These are phyloP conservation scores for Synodontis membranacea DNA, from an alignment of 2,113 vertebrate genomes.

Conservation along the genomic window DNA sequence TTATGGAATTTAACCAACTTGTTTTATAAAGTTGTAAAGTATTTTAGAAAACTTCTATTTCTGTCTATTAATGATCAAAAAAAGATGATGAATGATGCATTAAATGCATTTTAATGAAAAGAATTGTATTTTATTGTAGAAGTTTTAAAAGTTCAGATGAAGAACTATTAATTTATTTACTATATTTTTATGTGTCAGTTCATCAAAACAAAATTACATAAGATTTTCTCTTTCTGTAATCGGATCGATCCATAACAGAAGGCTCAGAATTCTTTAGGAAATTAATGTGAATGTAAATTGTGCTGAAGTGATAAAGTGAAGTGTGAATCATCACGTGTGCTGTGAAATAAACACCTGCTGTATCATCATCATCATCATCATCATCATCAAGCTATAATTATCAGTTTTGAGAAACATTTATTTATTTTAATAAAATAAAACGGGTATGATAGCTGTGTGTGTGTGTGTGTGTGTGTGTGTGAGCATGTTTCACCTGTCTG, in stretches of 20 bases:
- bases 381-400: background rate
- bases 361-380: background rate
- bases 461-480: background rate
- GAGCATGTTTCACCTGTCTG: constrained; percentile 25
- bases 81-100: background rate
- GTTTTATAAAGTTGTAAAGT: no score
- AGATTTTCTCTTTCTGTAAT: no score
- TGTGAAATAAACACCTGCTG: background rate
- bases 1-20: no score
- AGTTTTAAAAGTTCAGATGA: background rate
- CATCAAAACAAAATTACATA: no score
- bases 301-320: background rate
- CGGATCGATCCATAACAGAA: no score
- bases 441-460: background rate
- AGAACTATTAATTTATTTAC: background rate
- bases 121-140: background rate
- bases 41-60: no score
- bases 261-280: background rate
- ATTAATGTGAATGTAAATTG: background rate
- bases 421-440: background rate
- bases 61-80: background rate
- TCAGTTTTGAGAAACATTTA: background rate
- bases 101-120: background rate
- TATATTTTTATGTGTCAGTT: background rate
- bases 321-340: background rate